Evolutionary conservation across 2,797 vertebrate species (phyloP).

Genomic region (Furcifer pardalis): DNA sequence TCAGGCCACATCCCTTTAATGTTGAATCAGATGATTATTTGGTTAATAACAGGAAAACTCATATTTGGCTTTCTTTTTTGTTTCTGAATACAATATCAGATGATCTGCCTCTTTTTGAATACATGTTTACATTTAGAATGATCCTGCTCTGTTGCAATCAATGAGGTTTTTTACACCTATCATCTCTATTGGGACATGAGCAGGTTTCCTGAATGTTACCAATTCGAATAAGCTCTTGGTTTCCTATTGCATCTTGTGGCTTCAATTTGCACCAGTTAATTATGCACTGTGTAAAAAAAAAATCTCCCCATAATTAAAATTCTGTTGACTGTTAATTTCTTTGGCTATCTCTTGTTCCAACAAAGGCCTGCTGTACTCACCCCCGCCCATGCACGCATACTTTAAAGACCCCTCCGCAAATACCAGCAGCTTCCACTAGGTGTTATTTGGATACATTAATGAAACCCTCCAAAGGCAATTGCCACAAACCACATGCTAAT

Average conservation of each 20-base stretch:
- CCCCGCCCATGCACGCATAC: not conserved
- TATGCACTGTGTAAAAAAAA: slow-evolving; percentile 34
- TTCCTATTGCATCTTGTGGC: slow-evolving; percentile 9
- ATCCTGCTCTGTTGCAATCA: not conserved
- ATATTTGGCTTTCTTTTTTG: not conserved
- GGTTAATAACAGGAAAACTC: not conserved
- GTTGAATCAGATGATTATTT: not conserved
- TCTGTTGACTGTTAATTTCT: slow-evolving; percentile 46
- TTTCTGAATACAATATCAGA: not conserved
- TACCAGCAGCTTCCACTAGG: slow-evolving; percentile 15
- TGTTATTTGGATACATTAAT: slow-evolving; percentile 39
- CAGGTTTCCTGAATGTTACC: slow-evolving; percentile 17
- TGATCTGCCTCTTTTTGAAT: not conserved
- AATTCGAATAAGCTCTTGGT: not conserved
- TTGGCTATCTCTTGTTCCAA: slow-evolving; percentile 27
- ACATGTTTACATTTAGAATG: not conserved
- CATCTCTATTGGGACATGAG: not conserved
- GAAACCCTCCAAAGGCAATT: slow-evolving; percentile 34
- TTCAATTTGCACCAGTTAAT: slow-evolving; percentile 39
- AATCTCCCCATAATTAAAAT: slow-evolving; percentile 48
- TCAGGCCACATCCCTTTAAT: not conserved
- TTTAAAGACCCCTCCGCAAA: slow-evolving; percentile 19
- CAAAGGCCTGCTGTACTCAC: slow-evolving; percentile 22
- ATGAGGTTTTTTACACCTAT: not conserved
- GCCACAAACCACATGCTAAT: slow-evolving; percentile 28